phyloP scores from a whole-genome alignment of 2,113 vertebrate genomes.

The Erythrocercus mccallii region DNA sequence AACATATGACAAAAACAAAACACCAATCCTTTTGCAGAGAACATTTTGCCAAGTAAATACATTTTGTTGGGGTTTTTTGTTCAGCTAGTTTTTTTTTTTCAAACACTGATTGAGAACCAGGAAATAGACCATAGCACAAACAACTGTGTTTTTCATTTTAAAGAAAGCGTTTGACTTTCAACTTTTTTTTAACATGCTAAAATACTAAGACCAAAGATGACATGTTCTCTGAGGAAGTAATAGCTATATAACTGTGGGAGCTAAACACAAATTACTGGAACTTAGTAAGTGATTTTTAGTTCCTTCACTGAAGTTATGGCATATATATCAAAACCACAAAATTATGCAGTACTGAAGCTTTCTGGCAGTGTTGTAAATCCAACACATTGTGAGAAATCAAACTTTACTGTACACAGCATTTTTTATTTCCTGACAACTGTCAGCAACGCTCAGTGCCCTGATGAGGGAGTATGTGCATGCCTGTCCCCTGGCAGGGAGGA shows the following conservation, averaged over 20 bases:
- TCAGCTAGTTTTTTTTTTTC: background rate
- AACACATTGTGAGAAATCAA: background rate
- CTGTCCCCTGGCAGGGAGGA: background rate
- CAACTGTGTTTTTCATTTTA: background rate
- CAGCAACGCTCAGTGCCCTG: background rate
- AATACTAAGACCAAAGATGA: background rate
- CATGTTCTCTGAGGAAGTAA: background rate
- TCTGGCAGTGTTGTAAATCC: background rate
- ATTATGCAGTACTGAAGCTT: background rate
- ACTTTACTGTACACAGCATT: background rate
- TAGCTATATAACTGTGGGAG: background rate
- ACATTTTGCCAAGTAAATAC: background rate
- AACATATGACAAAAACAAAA: background rate
- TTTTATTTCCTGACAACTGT: slow-evolving; percentile 5
- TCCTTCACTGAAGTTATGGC: background rate
- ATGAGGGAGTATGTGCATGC: background rate
- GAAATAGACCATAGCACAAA: background rate
- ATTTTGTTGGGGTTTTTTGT: background rate
- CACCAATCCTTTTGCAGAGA: background rate
- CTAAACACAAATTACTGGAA: background rate
- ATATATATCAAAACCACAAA: background rate
- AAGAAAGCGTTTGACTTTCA: background rate
- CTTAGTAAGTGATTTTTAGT: background rate
- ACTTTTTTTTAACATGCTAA: background rate
- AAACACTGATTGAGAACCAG: background rate